Conservation (phyloP, 2,888 invertebrate genomes). For the Macropis europaea region DNA sequence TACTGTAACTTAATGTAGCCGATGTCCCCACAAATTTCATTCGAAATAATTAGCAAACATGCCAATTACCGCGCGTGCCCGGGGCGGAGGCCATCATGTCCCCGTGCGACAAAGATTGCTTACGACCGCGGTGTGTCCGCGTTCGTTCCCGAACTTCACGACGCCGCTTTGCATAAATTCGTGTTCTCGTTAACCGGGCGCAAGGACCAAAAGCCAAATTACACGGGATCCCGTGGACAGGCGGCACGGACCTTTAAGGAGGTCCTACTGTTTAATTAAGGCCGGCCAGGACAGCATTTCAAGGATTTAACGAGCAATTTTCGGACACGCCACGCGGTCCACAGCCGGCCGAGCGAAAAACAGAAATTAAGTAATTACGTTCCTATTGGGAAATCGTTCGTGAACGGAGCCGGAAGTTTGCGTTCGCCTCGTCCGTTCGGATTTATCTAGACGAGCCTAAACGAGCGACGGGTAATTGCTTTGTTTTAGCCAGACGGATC, state of each 20-base stretch:
- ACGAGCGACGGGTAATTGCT: conserved; percentile 52
- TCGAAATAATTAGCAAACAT: not conserved
- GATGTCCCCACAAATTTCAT: too few species aligned
- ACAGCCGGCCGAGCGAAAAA: conserved; percentile 55
- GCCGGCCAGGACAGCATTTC: conserved; percentile 19
- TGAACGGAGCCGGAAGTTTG: conserved; percentile 55
- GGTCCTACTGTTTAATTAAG: conserved; percentile 62
- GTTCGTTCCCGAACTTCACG: not conserved
- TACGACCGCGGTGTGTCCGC: not conserved
- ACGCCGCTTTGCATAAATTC: conserved; percentile 4
- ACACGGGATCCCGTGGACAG: conserved; percentile 12
- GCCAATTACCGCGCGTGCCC: not conserved
- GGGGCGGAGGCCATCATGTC: not conserved
- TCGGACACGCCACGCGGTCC: conserved; percentile 5
- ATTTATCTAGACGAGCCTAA: conserved; percentile 54
- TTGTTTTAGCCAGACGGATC: conserved; percentile 47
- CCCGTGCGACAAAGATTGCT: conserved; percentile 8
- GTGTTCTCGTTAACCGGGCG: conserved; percentile 4
- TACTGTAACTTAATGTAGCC: too few species aligned
- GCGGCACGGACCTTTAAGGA: conserved; percentile 7
- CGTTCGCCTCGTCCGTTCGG: conserved; percentile 26
- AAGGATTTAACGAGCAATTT: conserved; percentile 52
- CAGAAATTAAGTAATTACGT: conserved; percentile 74
- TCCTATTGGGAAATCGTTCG: conserved; percentile 68
- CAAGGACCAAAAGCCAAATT: conserved; percentile 23